These are phyloP conservation scores for Saimiri boliviensis DNA, from an alignment of 2,113 vertebrate genomes.

Conservation along the genomic window DNA sequence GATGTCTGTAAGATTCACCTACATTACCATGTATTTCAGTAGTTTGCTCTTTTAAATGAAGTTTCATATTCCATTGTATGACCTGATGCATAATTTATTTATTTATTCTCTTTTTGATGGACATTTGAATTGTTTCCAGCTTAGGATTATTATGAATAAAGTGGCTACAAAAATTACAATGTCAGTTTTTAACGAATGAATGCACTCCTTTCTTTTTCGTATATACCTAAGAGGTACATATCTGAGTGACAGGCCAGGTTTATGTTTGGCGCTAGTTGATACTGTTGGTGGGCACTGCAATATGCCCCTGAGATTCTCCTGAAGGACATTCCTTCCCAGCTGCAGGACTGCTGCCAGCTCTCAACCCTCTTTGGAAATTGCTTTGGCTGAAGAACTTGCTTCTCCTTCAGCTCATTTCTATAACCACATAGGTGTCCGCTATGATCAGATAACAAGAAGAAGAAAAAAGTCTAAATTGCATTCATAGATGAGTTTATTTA, in stretches of 20 bases:
- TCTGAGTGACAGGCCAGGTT: not conserved
- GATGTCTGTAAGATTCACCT: not conserved
- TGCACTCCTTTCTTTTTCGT: not conserved
- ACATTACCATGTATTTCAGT: not conserved
- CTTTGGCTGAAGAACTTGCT: not conserved
- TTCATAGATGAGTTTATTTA: not conserved
- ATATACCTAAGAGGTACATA: not conserved
- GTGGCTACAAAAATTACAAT: not conserved
- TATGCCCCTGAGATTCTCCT: not conserved
- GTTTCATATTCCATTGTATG: not conserved
- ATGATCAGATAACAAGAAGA: not conserved
- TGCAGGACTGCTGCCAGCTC: not conserved
- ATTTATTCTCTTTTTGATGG: not conserved
- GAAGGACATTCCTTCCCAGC: not conserved
- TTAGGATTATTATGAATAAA: not conserved
- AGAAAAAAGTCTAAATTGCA: not conserved
- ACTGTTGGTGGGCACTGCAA: not conserved
- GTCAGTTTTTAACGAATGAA: not conserved
- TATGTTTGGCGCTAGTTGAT: not conserved
- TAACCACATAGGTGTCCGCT: not conserved
- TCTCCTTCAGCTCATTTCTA: not conserved
- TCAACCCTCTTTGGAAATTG: not conserved
- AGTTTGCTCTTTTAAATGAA: not conserved
- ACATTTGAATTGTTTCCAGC: not conserved
- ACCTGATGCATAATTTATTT: not conserved